Conservation (phyloP, 2,113 vertebrate species). For the Microtus pennsylvanicus region DNA sequence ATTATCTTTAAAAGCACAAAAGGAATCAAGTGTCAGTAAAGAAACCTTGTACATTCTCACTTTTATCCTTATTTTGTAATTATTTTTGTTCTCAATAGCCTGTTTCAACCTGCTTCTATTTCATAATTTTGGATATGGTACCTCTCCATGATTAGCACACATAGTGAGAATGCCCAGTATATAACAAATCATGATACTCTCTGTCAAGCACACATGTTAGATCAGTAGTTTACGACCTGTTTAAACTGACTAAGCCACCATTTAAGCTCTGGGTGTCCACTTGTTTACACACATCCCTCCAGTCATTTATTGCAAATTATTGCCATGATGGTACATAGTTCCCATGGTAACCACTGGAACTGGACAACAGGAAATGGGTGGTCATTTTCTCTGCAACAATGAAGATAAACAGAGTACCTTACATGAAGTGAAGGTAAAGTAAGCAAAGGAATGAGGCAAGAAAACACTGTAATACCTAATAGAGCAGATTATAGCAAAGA, state of each 20-base stretch:
- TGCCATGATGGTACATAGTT: neutral
- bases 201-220: neutral
- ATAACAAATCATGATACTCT: neutral
- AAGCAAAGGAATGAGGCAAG: neutral
- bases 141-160: neutral
- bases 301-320: neutral
- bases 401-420: neutral
- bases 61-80: neutral
- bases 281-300: neutral
- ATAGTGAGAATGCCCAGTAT: neutral
- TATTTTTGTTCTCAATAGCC: neutral
- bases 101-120: too few species aligned
- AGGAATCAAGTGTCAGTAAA: neutral
- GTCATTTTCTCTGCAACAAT: neutral
- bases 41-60: neutral
- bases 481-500: neutral
- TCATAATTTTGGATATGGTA: too few species aligned
- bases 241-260: too few species aligned
- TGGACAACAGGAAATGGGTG: neutral
- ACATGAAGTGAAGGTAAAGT: neutral
- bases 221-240: neutral
- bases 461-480: neutral
- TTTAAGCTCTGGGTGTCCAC: neutral
- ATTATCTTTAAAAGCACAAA: neutral
- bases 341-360: neutral